A percentile compares a stretch with the other conserved stretches of the same genome.
Conservation (phyloP, 2,113 vertebrate genomes). For the Gadus chalcogrammus region DNA sequence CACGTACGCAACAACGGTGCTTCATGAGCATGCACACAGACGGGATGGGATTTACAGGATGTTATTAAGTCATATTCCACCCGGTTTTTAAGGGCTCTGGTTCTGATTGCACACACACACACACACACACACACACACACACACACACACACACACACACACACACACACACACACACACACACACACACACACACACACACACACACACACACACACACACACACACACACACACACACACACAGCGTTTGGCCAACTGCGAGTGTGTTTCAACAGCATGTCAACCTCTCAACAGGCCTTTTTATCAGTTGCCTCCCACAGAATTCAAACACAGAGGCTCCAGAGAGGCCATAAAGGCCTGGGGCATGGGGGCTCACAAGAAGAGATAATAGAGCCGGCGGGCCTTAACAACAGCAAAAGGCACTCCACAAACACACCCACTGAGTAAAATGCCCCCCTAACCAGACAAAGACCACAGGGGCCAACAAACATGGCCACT, state of each 20-base stretch:
- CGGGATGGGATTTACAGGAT: no score
- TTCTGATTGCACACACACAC: no score
- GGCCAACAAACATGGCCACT: conserved; percentile 30
- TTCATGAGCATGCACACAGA: background rate
- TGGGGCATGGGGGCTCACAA: conserved; percentile 27
- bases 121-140: no score
- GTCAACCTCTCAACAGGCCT: conserved; percentile 39
- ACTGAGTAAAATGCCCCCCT: conserved; percentile 2
- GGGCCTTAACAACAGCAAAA: conserved; percentile 38
- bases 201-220: background rate
- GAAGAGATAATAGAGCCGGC: conserved; percentile 52
- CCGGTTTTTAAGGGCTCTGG: no score
- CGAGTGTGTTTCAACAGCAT: conserved; percentile 13
- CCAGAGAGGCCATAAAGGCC: background rate
- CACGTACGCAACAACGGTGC: background rate
- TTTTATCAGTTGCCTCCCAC: conserved; percentile 32
- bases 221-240: no score
- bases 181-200: background rate
- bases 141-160: background rate
- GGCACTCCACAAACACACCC: conserved; percentile 30
- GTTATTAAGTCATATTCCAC: no score
- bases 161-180: conserved; percentile 2
- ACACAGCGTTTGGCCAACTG: conserved; percentile 29
- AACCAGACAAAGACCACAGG: conserved; percentile 5
- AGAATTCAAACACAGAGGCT: conserved; percentile 33